Base-by-base conservation (phyloP, 92 coral and sea anemone genomes). In the Epizoanthus rinbou region DNA sequence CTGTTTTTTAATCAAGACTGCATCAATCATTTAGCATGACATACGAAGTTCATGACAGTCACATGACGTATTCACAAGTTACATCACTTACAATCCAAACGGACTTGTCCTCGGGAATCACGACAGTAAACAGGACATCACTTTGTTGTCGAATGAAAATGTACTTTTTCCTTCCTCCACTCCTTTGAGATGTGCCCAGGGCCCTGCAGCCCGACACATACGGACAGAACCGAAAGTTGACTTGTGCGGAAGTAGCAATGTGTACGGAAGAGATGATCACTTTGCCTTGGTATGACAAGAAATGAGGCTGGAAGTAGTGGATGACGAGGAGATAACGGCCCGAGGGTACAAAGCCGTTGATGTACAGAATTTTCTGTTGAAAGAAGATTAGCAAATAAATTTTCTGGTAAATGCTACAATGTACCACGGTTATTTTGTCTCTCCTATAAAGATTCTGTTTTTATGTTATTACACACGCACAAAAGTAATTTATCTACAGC, bases 21-120 rank as follows among this genome's bases (percentile, higher is more conserved):
- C 47, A 41, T 41, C 5, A 41, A 41, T 41, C 47, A 41, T 41
- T 41, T 41, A 41, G 5, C 47, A 41, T 41, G 0, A 28, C 31
- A 28, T 28, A 28, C 31, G 31, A 28, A 28, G 54, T 13, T 50
- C 2, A 15, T 3, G 13, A 50, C 43, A 37, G 5, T 37, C 54
- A 0, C 9, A 50, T 50, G 15, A 50, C 54, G 14, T 50, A 50
- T 50, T 50, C 54, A 11, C 54, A 43, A 4, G 15, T 8, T 10
- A 8, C 5, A 24, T 15, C 64, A 94, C 99, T 96, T 89, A 96
- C 99, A 62, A 96, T 92, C 99, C 99, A 96, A 43, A 96, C 82
- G 24, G 91, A 85, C 63, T 85, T 91, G 37, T 91, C 92, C 28
- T 86, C 89, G 21, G 98, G 94, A 39, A 94, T 96, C 28, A 85